Evolutionary conservation across 2,888 invertebrate genomes (phyloP), one percentile per base, ranked within the genome.

Genomic region (Ormyrus rosae): DNA sequence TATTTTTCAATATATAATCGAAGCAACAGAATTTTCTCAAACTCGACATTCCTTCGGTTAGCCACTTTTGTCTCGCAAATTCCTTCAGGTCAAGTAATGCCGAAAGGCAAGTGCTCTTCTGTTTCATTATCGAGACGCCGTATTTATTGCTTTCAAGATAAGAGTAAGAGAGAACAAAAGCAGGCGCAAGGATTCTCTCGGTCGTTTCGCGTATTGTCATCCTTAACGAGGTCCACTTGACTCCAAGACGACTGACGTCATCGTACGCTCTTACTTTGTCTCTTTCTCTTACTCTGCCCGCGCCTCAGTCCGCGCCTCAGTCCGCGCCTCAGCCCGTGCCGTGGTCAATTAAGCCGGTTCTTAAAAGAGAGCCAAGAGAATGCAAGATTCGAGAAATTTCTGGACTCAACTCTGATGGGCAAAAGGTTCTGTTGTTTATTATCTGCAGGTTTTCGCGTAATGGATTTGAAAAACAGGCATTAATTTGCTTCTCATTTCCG

Each of bases 161-260:
- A 50, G 67, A 46, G 48, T n/a, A 11, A 19, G 46, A 13, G 56
- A 56, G 34, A n/a, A 19, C 13, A 56, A 46, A 51, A 53, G 45
- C 19, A 48, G 58, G 48, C 55, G 53, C 5, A 50, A 51, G 64
- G 68, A 64, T 61, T 68, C 53, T 51, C 46, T 51, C n/a, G 72
- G 74, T 74, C 78, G 83, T 83, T 84, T 84, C 83, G 84, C 72
- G 79, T 76, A 83, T 84, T 80, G 84, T 84, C 83, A 82, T 80
- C 80, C 78, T 85, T 84, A 86, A 85, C 83, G 83, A 84, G 80
- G 71, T 77, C 84, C 85, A 87, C 85, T 87, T 86, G 84, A 87
- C 85, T 86, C 63, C 81, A 83, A 83, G 84, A 85, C 82, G 82
- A 72, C 83, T 86, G 86, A 86, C 85, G 86, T 86, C 86, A 85